Evolutionary conservation across 2,113 vertebrate genomes (phyloP), one percentile per base, ranked within the genome.

Genomic region (Malurus melanocephalus): DNA sequence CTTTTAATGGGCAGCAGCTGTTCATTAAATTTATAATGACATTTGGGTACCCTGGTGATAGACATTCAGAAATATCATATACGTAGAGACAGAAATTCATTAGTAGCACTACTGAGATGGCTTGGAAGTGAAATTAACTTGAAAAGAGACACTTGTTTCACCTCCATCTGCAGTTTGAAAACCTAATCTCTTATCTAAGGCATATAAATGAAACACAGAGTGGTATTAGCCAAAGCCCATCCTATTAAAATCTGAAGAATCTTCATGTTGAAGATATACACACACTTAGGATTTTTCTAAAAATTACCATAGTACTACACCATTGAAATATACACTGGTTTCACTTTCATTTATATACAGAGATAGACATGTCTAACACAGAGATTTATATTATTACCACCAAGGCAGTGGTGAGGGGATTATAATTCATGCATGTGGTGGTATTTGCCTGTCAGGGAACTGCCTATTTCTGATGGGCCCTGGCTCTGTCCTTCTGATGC

Each of bases 21-120:
- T 92, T 92, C 89, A 96, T 96, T 94, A 96, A 95, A 96, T 92
- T 94, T 95, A 85, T 89, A 95, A 94, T 90, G 91, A 90, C 90
- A 94, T 93, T 91, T 94, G 90, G 89, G 87, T 90, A 93, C 85
- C 84, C 92, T 91, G 76, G 72, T 94, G 87, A 93, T 91, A 93
- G 92, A 85, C 92, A 89, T 72, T 94, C 79, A 88, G 89, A 95
- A 96, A 91, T 95, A 93, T 88, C 79, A 91, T 93, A 92, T 80
- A 92, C 81, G 28, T 43, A 89, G 93, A 93, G 84, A 83, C 30
- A 90, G 77, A 91, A 93, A 92, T 88, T 93, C 91, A 94, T 95
- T 94, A 95, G 80, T 85, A 91, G 42, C 77, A 49, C 51, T 33
- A 89, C 42, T 0, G 3, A 92, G 73, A 86, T 66, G 73, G 42